These are phyloP conservation scores for Lycorma delicatula DNA, from an alignment of 1,140 invertebrate species.

Conservation along the genomic window DNA sequence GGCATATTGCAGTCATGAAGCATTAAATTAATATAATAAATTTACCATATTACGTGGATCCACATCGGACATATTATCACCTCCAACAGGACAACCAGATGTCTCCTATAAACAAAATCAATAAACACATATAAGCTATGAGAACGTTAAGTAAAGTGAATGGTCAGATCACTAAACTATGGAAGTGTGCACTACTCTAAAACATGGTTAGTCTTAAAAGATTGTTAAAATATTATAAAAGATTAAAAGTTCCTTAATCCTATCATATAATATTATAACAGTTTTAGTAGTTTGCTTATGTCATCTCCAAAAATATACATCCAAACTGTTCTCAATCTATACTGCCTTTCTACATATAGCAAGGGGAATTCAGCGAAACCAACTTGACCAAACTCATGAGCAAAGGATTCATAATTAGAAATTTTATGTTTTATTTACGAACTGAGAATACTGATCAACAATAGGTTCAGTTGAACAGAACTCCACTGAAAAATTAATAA, in stretches of 20 bases:
- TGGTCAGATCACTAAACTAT: neutral
- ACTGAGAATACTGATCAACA: too few species aligned
- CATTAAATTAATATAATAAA: conserved; percentile 13
- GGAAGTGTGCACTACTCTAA: neutral
- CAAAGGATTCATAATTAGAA: too few species aligned
- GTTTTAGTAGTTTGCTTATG: neutral
- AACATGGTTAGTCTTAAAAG: conserved; percentile 22
- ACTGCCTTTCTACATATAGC: too few species aligned
- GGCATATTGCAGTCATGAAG: neutral
- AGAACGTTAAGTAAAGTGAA: neutral
- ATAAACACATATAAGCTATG: conserved; percentile 5
- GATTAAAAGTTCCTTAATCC: neutral
- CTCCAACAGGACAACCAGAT: conserved; percentile 59
- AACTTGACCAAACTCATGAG: too few species aligned
- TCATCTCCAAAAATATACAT: too few species aligned
- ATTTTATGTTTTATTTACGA: too few species aligned
- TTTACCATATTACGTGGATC: conserved; percentile 75
- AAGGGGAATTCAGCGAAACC: too few species aligned
- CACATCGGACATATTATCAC: conserved; percentile 41
- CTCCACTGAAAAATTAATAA: too few species aligned
- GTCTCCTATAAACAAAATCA: conserved; percentile 11
- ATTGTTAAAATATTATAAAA: neutral
- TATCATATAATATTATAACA: neutral
- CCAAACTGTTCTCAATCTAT: too few species aligned
- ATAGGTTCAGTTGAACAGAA: too few species aligned